Percentiles rank a stretch among this genome's conserved stretches.
These are phyloP conservation scores for Lacerta bilineata DNA, from an alignment of 2,797 vertebrate genomes.

Conservation along the genomic window DNA sequence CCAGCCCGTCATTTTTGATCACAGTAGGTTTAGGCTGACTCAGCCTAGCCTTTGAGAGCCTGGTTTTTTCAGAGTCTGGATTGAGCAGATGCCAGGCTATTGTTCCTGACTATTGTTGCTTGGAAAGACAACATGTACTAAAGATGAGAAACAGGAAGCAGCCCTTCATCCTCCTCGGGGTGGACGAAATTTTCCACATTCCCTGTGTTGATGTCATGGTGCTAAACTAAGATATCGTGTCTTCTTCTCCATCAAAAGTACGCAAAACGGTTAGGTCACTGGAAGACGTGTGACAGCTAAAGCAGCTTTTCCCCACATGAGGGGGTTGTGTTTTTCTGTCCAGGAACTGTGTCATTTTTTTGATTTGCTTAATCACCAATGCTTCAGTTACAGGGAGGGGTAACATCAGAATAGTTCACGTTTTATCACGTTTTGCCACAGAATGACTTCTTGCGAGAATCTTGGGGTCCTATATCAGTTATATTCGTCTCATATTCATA, in stretches of 20 bases:
- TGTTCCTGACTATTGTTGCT: conserved; percentile 84
- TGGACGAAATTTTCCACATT: conserved; percentile 81
- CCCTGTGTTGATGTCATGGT: conserved; percentile 79
- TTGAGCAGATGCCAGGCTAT: conserved; percentile 80
- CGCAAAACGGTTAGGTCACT: conserved; percentile 46
- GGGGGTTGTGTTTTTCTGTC: background rate
- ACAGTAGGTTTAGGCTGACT: conserved; percentile 73
- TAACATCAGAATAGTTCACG: background rate
- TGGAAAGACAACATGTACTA: conserved; percentile 84
- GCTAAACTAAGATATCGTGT: conserved; percentile 26
- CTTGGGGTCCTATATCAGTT: background rate
- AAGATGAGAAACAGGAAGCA: conserved; percentile 84
- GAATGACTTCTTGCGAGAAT: background rate
- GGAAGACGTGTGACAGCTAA: conserved; percentile 35
- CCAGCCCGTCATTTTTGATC: conserved; percentile 66
- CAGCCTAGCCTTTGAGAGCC: conserved; percentile 67
- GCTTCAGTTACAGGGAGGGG: background rate
- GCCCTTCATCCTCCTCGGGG: conserved; percentile 74
- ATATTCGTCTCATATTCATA: background rate
- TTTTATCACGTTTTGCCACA: conserved; percentile 11
- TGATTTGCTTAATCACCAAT: conserved; percentile 20
- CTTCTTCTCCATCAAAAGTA: conserved; percentile 63
- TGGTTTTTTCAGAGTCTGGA: conserved; percentile 57
- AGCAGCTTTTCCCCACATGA: background rate
- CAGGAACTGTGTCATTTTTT: background rate